These are phyloP conservation scores for Drosophila nigrodunni DNA, from an alignment of 1,140 invertebrate genomes.

Conservation along the genomic window DNA sequence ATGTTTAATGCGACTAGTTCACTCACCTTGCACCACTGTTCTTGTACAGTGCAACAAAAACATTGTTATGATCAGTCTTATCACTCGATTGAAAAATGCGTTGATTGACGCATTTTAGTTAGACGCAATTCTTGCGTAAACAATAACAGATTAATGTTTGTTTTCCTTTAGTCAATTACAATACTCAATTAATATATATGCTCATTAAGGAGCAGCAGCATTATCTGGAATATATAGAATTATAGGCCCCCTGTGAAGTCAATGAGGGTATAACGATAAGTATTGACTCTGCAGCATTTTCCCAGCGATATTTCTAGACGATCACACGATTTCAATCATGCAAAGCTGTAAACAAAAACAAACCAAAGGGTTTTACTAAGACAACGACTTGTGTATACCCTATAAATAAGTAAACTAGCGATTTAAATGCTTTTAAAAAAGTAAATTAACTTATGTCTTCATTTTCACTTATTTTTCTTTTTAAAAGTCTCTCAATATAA, in stretches of 20 bases:
- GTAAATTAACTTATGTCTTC: too few relatives aligned
- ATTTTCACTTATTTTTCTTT: too few relatives aligned
- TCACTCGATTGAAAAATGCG: constrained; percentile 63
- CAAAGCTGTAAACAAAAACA: constrained; percentile 57
- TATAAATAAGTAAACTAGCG: not conserved
- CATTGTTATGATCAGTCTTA: constrained; percentile 9
- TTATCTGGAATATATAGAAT: constrained; percentile 34
- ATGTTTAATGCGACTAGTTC: not conserved
- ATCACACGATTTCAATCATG: constrained; percentile 43
- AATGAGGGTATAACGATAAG: constrained; percentile 53
- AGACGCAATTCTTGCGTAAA: constrained; percentile 63
- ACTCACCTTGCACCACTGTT: constrained; percentile 4
- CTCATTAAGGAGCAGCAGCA: constrained; percentile 43
- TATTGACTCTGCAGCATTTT: constrained; percentile 12
- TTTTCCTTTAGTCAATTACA: constrained; percentile 60
- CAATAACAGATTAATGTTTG: constrained; percentile 72
- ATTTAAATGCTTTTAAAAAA: too few relatives aligned
- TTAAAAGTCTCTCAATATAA: too few relatives aligned
- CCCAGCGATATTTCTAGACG: constrained; percentile 17
- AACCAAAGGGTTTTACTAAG: not conserved
- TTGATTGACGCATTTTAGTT: constrained; percentile 74
- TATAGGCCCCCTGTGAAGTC: constrained; percentile 50
- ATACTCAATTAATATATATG: not conserved
- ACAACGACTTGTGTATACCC: not conserved
- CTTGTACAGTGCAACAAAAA: not conserved